phyloP scores from a whole-genome alignment of 1,140 invertebrate genomes.

The Chrysoperla carnea region DNA sequence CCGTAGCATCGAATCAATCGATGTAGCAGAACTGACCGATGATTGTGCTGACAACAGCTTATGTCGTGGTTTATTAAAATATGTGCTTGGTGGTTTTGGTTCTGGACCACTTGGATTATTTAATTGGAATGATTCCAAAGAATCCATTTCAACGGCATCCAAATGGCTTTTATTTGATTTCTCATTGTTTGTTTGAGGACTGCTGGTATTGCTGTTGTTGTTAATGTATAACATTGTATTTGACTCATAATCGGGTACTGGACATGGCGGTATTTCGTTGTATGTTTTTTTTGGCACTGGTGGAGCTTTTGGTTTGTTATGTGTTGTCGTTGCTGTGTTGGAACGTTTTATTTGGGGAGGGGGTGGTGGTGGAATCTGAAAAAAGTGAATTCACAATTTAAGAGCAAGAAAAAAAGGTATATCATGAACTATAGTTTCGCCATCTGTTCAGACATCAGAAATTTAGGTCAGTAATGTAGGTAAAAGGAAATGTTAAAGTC shows the following conservation, averaged over 20 bases:
- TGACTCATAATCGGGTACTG: constrained; percentile 42
- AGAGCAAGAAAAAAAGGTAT: too few relatives aligned
- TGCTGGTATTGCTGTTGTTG: background rate
- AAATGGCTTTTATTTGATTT: constrained; percentile 22
- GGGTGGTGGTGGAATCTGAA: constrained; percentile 24
- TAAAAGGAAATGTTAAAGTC: too few relatives aligned
- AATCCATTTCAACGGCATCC: constrained; percentile 46
- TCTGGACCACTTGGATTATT: constrained; percentile 35
- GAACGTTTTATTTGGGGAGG: constrained; percentile 32
- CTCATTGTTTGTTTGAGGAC: background rate
- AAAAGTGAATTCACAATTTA: too few relatives aligned
- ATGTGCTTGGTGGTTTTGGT: constrained; percentile 45
- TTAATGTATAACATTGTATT: background rate
- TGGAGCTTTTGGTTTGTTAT: constrained; percentile 19
- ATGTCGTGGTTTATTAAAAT: constrained; percentile 31
- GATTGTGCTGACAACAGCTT: constrained; percentile 5
- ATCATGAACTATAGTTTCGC: too few relatives aligned
- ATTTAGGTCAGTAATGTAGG: too few relatives aligned
- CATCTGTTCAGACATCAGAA: too few relatives aligned
- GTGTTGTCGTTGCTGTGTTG: constrained; percentile 3
- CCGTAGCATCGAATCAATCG: constrained; percentile 5
- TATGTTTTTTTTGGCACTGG: constrained; percentile 22
- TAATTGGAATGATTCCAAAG: constrained; percentile 49
- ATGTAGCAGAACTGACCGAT: constrained; percentile 2
- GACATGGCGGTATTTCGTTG: constrained; percentile 27